Evolutionary conservation across 2,888 invertebrate genomes (phyloP), one percentile per base, ranked within the genome.

Genomic region (Xestia c-nigrum): DNA sequence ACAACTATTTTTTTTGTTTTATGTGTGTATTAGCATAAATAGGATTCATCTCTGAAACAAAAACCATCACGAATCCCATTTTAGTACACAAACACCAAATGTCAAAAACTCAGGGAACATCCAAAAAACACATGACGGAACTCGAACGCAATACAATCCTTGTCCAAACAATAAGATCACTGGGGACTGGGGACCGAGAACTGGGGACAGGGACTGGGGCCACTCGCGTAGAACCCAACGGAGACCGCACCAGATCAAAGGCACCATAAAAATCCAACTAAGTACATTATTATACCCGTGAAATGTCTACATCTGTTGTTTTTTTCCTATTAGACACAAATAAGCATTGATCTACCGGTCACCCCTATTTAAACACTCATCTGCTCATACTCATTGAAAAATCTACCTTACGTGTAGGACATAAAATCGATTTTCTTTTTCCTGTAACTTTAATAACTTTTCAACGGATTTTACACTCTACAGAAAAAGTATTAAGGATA

Each of bases 231-330:
- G 80, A 74, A 83, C 90, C 90, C 90, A 91, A 91, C 90, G 84
- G 89, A 88, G 90, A 88, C 89, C 86, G 80, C 86, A 77, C 78
- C 90, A 95, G 94, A 95, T 96, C 96, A 96, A 96, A 96, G 96
- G 90, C 92, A 90, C 94, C 92, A 92, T 92, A 93, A 92, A 96
- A 96, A 95, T 95, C 95, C 95, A 89, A 89, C 94, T 96, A 96
- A 96, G 95, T 93, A 95, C 94, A 94, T 96, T 96, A 96, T 95
- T 95, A 95, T 95, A 95, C 94, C 96, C 96, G 95, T 96, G 95
- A 96, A 96, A 96, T 95, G 95, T 91, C 92, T 96, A 92, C 96
- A 96, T 96, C 96, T 96, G 96, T 95, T 96, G 95, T 92, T 95
- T 96, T 96, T 93, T 96, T 95, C 93, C 94, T 94, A 96, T 96